Conservation (phyloP, 2,113 vertebrate species). For the Pseudorectes ferrugineus region DNA sequence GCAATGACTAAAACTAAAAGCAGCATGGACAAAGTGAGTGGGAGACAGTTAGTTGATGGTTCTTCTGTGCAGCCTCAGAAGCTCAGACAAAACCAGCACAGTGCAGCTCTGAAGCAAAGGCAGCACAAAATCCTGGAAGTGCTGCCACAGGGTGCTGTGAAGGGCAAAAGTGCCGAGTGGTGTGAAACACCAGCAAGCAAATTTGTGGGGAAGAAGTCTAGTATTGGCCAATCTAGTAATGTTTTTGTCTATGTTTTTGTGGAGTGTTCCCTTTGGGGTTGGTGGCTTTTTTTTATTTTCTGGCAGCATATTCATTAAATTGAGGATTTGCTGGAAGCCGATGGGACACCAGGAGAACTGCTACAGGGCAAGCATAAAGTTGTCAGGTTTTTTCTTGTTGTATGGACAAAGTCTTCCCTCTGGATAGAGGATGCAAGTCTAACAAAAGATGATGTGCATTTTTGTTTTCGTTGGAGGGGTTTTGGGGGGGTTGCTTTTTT, state of each 20-base stretch:
- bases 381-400: not conserved
- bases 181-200: not conserved
- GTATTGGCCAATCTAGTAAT: not conserved
- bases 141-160: not conserved
- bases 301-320: not conserved
- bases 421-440: not conserved
- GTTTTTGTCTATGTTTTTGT: not conserved
- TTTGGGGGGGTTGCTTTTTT: rapidly evolving
- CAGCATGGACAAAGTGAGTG: not conserved
- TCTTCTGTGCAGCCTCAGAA: not conserved
- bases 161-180: not conserved
- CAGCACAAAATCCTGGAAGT: not conserved
- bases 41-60: not conserved
- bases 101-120: not conserved
- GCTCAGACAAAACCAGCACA: not conserved
- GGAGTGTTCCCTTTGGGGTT: not conserved
- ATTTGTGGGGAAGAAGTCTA: not conserved
- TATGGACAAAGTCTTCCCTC: not conserved
- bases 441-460: not conserved
- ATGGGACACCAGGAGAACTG: not conserved
- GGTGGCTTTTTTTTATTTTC: not conserved
- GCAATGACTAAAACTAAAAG: not conserved
- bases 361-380: not conserved
- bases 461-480: not conserved
- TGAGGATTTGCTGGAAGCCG: not conserved